These are phyloP conservation scores for Ceratosolen solmsi DNA, from an alignment of 1,140 invertebrate genomes.

Conservation along the genomic window DNA sequence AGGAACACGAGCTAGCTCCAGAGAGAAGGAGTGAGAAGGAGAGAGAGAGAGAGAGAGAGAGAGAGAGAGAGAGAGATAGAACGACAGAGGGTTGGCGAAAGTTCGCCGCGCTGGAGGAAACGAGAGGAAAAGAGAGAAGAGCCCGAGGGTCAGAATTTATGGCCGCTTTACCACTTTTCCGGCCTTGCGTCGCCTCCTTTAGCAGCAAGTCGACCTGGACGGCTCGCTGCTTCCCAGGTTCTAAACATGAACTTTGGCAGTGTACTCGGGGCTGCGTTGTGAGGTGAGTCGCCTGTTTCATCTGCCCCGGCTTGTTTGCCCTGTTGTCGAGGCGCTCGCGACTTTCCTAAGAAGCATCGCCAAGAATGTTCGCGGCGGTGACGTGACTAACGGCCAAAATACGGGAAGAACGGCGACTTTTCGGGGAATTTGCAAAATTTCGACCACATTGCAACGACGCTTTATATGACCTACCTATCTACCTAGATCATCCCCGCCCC, in stretches of 20 bases:
- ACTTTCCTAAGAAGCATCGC: too few species aligned
- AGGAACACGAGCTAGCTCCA: too few species aligned
- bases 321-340: too few species aligned
- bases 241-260: constrained; percentile 73
- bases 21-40: neutral
- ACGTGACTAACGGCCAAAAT: too few species aligned
- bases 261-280: constrained; percentile 65
- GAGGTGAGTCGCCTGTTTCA: constrained; percentile 39
- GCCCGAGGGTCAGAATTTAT: constrained; percentile 64
- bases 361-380: too few species aligned
- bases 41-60: constrained; percentile 25
- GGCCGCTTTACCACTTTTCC: constrained; percentile 74
- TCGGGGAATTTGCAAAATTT: too few species aligned
- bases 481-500: too few species aligned
- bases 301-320: neutral
- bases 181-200: constrained; percentile 67
- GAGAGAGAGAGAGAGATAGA: constrained; percentile 52
- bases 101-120: constrained; percentile 35
- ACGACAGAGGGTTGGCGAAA: constrained; percentile 62
- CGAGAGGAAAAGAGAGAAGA: too few species aligned
- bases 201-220: constrained; percentile 62
- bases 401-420: too few species aligned
- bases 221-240: constrained; percentile 62
- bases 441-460: too few species aligned
- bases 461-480: too few species aligned